These are phyloP conservation scores for Cryptocephalus primarius DNA, from an alignment of 2,888 invertebrate species.

Conservation along the genomic window DNA sequence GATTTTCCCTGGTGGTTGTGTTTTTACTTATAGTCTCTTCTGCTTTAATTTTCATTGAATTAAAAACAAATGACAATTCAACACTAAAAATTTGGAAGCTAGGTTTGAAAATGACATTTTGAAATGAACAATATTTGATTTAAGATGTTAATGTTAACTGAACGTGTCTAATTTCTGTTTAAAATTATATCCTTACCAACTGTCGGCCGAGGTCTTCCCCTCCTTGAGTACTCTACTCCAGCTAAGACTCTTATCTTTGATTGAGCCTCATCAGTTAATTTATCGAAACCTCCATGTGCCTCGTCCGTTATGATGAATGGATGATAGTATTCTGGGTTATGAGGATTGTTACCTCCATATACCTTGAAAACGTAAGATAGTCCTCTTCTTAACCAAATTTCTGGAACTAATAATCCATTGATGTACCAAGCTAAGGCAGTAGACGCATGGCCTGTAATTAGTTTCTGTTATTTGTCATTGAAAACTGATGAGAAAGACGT, in stretches of 20 bases:
- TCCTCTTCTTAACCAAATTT: slow-evolving; percentile 77
- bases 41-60: too few relatives aligned
- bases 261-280: slow-evolving; percentile 58
- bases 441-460: slow-evolving; percentile 47
- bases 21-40: too few relatives aligned
- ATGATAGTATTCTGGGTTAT: slow-evolving; percentile 75
- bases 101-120: too few relatives aligned
- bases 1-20: too few relatives aligned
- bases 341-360: slow-evolving; percentile 79
- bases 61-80: too few relatives aligned
- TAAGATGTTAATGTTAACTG: too few relatives aligned
- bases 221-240: slow-evolving; percentile 71
- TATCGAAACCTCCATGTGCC: slow-evolving; percentile 71
- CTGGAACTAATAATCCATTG: slow-evolving; percentile 79
- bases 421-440: slow-evolving; percentile 83
- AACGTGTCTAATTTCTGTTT: too few relatives aligned
- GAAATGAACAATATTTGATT: too few relatives aligned
- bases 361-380: slow-evolving; percentile 74
- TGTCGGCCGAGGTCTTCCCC: slow-evolving; percentile 69
- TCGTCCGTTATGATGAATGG: slow-evolving; percentile 83
- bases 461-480: not conserved
- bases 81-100: too few relatives aligned
- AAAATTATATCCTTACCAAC: slow-evolving; percentile 44
- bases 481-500: not conserved
- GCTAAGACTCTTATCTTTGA: slow-evolving; percentile 63